phyloP scores from a whole-genome alignment of 2,113 vertebrate species.

The Anser brachyrhynchus region DNA sequence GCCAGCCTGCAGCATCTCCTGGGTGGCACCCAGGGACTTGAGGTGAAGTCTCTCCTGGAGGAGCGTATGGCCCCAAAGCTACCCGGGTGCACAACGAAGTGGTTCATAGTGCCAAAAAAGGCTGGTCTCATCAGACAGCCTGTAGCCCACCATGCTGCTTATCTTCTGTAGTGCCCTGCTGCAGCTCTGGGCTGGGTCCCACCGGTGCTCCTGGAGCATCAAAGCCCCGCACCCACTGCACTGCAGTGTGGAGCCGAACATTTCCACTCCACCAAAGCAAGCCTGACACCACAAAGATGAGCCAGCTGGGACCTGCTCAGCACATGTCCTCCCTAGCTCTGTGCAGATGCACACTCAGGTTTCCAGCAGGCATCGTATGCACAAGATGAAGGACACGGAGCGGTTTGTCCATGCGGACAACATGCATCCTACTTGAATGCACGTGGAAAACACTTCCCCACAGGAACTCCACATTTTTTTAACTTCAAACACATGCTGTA shows the following conservation, averaged over 20 bases:
- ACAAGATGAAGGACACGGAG: not conserved
- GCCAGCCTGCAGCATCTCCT: not conserved
- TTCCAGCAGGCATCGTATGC: not conserved
- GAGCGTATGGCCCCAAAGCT: not conserved
- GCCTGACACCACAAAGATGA: not conserved
- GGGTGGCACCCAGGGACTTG: not conserved
- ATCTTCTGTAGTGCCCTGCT: not conserved
- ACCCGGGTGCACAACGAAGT: not conserved
- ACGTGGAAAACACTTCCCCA: not conserved
- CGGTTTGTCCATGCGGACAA: not conserved
- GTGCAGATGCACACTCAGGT: not conserved
- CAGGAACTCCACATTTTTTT: not conserved
- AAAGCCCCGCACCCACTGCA: not conserved
- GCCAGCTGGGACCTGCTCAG: not conserved
- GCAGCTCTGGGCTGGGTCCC: not conserved
- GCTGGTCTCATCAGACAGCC: not conserved
- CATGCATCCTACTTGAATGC: not conserved
- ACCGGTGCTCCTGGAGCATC: not conserved
- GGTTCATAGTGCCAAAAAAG: not conserved
- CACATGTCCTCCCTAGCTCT: not conserved
- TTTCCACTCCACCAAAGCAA: not conserved
- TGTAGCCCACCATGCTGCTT: not conserved
- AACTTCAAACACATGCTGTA: constrained; percentile 4
- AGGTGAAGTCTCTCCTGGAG: not conserved
- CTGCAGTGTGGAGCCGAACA: not conserved